Percentiles rank a stretch among this genome's conserved stretches.
Evolutionary conservation across 2,888 invertebrate species (phyloP).

Genomic region (Apeira syringaria): DNA sequence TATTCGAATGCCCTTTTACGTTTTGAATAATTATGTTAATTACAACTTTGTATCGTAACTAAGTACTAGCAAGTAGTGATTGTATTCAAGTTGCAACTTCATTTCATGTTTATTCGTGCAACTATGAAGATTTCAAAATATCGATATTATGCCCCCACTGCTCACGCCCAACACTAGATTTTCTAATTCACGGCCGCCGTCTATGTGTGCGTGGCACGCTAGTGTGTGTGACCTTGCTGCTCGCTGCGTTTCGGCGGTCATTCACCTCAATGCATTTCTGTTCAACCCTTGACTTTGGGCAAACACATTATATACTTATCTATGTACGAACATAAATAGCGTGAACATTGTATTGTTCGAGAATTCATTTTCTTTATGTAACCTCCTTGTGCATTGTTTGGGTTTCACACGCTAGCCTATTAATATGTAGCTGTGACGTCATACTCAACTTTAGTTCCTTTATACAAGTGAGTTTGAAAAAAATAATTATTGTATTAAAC

Average conservation of each 20-base stretch:
- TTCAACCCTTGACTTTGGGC: slow-evolving; percentile 75
- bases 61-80: too few relatives aligned
- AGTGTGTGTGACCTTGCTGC: slow-evolving; percentile 79
- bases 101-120: too few relatives aligned
- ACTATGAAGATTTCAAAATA: slow-evolving; percentile 5
- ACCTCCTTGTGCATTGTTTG: slow-evolving; percentile 15
- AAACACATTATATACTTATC: slow-evolving; percentile 21
- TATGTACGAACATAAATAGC: slow-evolving; percentile 19
- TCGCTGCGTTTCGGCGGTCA: slow-evolving; percentile 77
- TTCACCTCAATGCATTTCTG: slow-evolving; percentile 68
- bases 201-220: slow-evolving; percentile 52
- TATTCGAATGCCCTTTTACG: background rate
- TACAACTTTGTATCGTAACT: background rate
- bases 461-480: slow-evolving; percentile 3
- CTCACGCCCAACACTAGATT: slow-evolving; percentile 60
- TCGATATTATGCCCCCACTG: slow-evolving; percentile 34
- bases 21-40: too few relatives aligned
- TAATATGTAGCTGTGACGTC: slow-evolving; percentile 13
- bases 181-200: slow-evolving; percentile 78
- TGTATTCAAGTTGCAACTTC: too few relatives aligned
- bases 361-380: slow-evolving; percentile 16
- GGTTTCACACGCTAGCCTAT: slow-evolving; percentile 13
- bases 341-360: slow-evolving; percentile 6
- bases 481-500: too few relatives aligned
- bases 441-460: slow-evolving; percentile 1